Evolutionary conservation across 2,888 invertebrate species (phyloP).

Genomic region (Cryptocephalus moraei): DNA sequence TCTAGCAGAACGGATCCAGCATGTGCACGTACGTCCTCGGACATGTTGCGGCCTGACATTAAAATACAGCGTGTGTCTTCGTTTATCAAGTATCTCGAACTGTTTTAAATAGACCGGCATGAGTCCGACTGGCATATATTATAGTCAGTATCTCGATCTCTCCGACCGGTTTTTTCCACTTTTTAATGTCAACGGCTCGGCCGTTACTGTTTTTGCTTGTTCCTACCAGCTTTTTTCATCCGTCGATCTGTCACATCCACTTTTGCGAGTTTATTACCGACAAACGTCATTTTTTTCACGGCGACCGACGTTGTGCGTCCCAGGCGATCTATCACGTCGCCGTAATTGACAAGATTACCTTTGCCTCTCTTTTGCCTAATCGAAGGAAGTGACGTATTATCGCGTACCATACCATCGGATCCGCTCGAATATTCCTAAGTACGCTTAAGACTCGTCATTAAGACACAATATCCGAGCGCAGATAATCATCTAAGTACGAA

Average conservation of each 20-base stretch:
- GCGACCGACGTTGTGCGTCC: neutral
- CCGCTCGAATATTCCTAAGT: too few species aligned
- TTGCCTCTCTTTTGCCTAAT: too few species aligned
- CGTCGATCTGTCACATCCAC: constrained; percentile 28
- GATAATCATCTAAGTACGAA: too few species aligned
- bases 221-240: constrained; percentile 28
- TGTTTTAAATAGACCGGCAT: constrained; percentile 30
- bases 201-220: constrained; percentile 28
- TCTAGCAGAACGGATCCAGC: constrained; percentile 7
- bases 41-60: constrained; percentile 21
- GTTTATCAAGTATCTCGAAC: constrained; percentile 29
- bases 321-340: too few species aligned
- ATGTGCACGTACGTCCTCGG: neutral
- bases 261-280: constrained; percentile 28
- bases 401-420: too few species aligned
- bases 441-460: too few species aligned
- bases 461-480: too few species aligned
- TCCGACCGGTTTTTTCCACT: constrained; percentile 25
- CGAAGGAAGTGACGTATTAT: too few species aligned
- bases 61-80: constrained; percentile 31
- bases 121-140: constrained; percentile 28
- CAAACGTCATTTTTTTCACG: constrained; percentile 13
- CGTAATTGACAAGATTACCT: too few species aligned
- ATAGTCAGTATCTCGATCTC: constrained; percentile 28
- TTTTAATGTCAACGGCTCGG: constrained; percentile 8